Evolutionary conservation across 2,797 vertebrate genomes (phyloP), one percentile per base, ranked within the genome.

Genomic region (Alcedo atthis): DNA sequence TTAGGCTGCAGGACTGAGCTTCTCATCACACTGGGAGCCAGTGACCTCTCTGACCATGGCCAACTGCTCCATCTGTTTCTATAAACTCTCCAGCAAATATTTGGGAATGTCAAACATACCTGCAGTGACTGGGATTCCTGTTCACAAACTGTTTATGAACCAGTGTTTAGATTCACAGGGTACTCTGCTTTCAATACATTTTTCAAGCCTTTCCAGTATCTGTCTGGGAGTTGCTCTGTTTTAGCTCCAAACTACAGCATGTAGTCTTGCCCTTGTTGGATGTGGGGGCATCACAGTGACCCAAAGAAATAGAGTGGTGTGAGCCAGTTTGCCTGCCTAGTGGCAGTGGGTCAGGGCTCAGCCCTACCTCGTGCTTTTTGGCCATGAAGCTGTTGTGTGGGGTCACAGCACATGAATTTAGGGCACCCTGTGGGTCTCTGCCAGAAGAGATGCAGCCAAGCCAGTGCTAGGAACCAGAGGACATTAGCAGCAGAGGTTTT

Each of bases 1-100:
- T 22, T 6, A 14, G 26, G 53, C 53, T 66, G 37, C 8, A 20
- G 40, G 30, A n/a, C 55, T 40, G 35, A 81, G 49, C 9, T 0
- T 25, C 35, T 32, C 0, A 0, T 59, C n/a, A 3, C 46, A n/a
- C 24, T 0, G 0, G 33, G 73, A 85, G 59, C 45, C 1, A 1
- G 30, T 0, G 0, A 18, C 28, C 9, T 2, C 33, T 69, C 43
- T 43, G 63, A 16, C 33, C 2, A 0, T 13, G 14, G 53, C 57
- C 24, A 6, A 26, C 61, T 21, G 28, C 59, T 53, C 37, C 45
- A 18, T 3, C 0, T 0, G 55, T 84, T 89, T 94, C 82, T 77
- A 62, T 91, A 92, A 94, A 88, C 85, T 48, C 54, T 82, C 46
- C 26, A 76, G 74, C 89, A 94, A 95, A 94, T 96, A 84, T 91